Conservation (phyloP, 2,888 invertebrate genomes). For the Pasiphila rectangulata region DNA sequence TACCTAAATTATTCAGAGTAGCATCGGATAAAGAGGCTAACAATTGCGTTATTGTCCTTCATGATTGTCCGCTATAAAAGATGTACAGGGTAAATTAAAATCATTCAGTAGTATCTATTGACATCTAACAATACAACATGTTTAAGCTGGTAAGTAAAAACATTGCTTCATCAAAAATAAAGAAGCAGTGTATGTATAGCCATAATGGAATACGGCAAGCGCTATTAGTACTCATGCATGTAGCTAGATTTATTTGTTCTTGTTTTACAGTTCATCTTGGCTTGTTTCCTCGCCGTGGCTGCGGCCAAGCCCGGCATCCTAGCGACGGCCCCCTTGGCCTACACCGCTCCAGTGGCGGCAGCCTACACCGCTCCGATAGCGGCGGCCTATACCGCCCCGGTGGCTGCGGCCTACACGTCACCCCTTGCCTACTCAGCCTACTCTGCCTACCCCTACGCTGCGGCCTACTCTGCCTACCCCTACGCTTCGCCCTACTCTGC, state of each 20-base stretch:
- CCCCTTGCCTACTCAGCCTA: slow-evolving; percentile 51
- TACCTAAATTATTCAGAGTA: too few species aligned
- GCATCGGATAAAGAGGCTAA: too few species aligned
- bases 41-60: too few species aligned
- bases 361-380: slow-evolving; percentile 47
- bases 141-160: slow-evolving; percentile 47
- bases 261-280: slow-evolving; percentile 60
- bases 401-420: slow-evolving; percentile 48
- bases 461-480: slow-evolving; percentile 44
- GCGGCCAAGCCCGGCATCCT: slow-evolving; percentile 61
- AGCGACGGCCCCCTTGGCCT: slow-evolving; percentile 45
- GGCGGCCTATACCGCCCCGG: slow-evolving; percentile 53
- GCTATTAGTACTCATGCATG: too few species aligned
- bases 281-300: slow-evolving; percentile 71
- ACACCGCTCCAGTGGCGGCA: slow-evolving; percentile 48
- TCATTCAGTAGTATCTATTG: slow-evolving; percentile 36
- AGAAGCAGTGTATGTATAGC: too few species aligned
- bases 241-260: too few species aligned
- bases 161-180: too few species aligned
- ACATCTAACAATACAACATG: slow-evolving; percentile 41
- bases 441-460: slow-evolving; percentile 51
- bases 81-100: slow-evolving; percentile 19
- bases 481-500: slow-evolving; percentile 41
- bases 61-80: slow-evolving; percentile 29
- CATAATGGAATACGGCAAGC: too few species aligned